phyloP scores from a whole-genome alignment of 2,888 invertebrate species.

The Heliconius charithonia region DNA sequence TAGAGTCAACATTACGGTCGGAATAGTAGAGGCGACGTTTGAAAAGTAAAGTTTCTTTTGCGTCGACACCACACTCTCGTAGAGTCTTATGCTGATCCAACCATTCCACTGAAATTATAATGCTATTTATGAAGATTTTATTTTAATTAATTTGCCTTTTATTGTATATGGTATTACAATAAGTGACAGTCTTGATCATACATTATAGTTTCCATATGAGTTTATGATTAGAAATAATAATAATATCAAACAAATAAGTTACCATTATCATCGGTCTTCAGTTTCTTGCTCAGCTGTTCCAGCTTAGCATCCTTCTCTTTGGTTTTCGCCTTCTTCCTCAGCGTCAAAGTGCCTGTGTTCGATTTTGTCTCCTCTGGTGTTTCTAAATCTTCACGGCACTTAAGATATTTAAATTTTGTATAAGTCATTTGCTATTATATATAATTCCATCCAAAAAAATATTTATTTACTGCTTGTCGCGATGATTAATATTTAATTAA shows the following conservation, averaged over 20 bases:
- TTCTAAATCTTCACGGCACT: conserved; percentile 90
- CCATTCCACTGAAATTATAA: conserved; percentile 90
- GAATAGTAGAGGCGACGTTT: conserved; percentile 98
- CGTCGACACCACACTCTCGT: conserved; percentile 96
- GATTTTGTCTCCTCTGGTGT: conserved; percentile 86
- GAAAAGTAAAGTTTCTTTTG: conserved; percentile 94
- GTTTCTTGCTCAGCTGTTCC: conserved; percentile 96
- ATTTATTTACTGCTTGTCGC: no score
- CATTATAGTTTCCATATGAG: background rate
- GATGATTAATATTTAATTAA: no score
- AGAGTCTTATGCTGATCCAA: conserved; percentile 97
- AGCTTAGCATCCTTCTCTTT: conserved; percentile 94
- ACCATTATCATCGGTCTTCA: conserved; percentile 99
- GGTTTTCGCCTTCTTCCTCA: conserved; percentile 87
- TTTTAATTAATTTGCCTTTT: no score
- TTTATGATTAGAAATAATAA: background rate
- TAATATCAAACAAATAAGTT: conserved; percentile 35
- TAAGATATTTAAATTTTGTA: background rate
- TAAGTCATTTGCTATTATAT: background rate
- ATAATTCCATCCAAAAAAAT: background rate
- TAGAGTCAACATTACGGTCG: conserved; percentile 98
- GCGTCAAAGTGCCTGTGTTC: conserved; percentile 91
- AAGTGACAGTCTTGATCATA: background rate
- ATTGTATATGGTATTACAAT: no score
- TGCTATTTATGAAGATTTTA: background rate